These are phyloP conservation scores for Sialis fuliginosa DNA, from an alignment of 2,888 invertebrate species.

Conservation along the genomic window DNA sequence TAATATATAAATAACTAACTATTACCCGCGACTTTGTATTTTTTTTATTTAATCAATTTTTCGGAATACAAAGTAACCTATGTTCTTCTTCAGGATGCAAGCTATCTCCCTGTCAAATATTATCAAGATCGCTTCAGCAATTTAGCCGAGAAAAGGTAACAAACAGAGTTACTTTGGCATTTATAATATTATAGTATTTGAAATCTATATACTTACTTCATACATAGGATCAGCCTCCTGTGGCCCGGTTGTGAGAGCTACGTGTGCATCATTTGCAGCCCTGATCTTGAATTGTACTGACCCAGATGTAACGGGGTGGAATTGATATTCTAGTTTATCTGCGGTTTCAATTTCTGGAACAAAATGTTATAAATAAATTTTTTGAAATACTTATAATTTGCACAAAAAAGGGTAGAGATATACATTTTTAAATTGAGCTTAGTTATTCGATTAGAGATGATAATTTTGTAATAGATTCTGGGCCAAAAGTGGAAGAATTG, in stretches of 20 bases:
- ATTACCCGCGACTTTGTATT: too few species aligned
- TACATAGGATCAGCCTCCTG: constrained; percentile 59
- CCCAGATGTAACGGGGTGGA: constrained; percentile 52
- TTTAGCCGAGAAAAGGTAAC: too few species aligned
- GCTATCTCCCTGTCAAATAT: too few species aligned
- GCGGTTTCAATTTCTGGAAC: constrained; percentile 58
- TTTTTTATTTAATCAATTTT: too few species aligned
- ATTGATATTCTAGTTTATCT: constrained; percentile 67
- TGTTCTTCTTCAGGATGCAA: too few species aligned
- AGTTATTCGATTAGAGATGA: too few species aligned
- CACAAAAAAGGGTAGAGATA: background rate
- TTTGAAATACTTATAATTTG: background rate
- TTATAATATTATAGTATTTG: background rate
- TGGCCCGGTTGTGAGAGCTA: constrained; percentile 58
- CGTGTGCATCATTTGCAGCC: constrained; percentile 67
- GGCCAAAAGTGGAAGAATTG: too few species aligned
- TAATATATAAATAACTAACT: too few species aligned
- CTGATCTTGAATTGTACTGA: constrained; percentile 62
- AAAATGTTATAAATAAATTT: constrained; percentile 9
- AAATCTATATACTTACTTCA: constrained; percentile 35
- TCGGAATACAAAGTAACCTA: too few species aligned
- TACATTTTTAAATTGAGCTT: background rate
- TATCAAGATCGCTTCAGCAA: too few species aligned
- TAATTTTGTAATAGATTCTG: too few species aligned
- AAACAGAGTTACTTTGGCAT: too few species aligned